Conservation (phyloP, 2,113 vertebrate genomes). For the Melanerpes formicivorus region DNA sequence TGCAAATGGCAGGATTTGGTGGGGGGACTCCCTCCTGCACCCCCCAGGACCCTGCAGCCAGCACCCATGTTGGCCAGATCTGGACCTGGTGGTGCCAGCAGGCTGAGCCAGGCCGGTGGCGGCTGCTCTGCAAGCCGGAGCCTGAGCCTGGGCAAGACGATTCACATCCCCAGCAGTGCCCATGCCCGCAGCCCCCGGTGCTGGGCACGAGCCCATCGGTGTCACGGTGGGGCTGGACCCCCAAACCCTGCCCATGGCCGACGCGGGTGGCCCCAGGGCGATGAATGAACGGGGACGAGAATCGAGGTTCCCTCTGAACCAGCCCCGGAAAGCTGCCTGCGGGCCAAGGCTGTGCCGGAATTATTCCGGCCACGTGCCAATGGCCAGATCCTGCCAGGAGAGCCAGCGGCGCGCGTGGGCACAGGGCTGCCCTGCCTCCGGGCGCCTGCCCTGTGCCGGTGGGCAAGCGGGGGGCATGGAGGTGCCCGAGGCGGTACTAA, state of each 20-base stretch:
- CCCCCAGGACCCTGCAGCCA: neutral
- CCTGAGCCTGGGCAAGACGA: slow-evolving; percentile 52
- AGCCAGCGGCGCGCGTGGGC: slow-evolving; percentile 37
- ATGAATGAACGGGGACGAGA: slow-evolving; percentile 41
- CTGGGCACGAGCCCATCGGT: neutral
- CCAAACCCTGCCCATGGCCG: neutral
- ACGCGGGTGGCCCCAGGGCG: neutral
- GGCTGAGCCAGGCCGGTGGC: neutral
- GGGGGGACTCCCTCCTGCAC: neutral
- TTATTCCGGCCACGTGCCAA: slow-evolving; percentile 55
- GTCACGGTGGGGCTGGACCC: neutral
- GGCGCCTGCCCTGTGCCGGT: neutral
- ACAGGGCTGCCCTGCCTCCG: slow-evolving; percentile 5
- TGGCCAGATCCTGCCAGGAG: slow-evolving; percentile 47
- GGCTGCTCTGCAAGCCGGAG: neutral
- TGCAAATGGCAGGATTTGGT: neutral
- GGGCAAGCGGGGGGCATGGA: neutral
- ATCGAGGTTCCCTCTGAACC: neutral
- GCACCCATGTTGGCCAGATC: neutral
- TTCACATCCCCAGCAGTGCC: neutral
- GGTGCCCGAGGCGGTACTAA: neutral
- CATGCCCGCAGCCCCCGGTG: neutral
- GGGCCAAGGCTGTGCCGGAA: slow-evolving; percentile 53
- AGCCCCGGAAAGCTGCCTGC: slow-evolving; percentile 45
- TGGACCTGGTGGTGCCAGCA: neutral